Evolutionary conservation across 2,113 vertebrate species (phyloP), one percentile per base, ranked within the genome.

Genomic region (Galbula dea): DNA sequence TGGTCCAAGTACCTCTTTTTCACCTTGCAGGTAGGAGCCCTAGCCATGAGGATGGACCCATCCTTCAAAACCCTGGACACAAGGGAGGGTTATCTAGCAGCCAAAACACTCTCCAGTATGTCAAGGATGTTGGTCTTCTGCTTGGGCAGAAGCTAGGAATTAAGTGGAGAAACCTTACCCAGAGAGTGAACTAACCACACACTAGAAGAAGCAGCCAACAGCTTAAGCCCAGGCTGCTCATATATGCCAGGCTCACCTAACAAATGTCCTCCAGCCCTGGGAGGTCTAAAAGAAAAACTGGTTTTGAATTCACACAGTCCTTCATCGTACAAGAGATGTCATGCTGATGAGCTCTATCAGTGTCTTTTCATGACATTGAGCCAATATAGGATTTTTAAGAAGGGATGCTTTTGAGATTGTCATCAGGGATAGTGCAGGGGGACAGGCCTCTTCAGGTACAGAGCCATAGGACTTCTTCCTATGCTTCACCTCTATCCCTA

Each of bases 181-280:
- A 15, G 36, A 43, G n/a, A 71, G 15, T 22, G 10, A 16, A 51
- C 36, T 55, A 65, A 55, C 22, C 49, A 54, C 72, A 27, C 3
- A 5, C 43, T 27, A 72, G 29, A 88, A 59, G 8, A 12, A 79
- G 19, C 12, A 63, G 48, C 26, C 8, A 71, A 2, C 4, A 4
- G 0, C 22, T 51, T 34, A 12, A 90, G 6, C 10, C 46, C 1
- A 1, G 30, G 15, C 32, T 45, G 30, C 6, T n/a, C 23, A 2
- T 4, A 3, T 61, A 24, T 67, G 48, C 52, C 41, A 66, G n/a
- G 17, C 23, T n/a, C 69, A 15, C 30, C 27, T 36, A 66, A 46
- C 6, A 78, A 48, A 58, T 29, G 6, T 17, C 9, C 19, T 7
- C 30, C 48, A 63, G 34, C 9, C 15, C 29, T 48, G 16, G 5